Percentiles rank a stretch among this genome's conserved stretches.
These are phyloP conservation scores for Lasioglossum morio DNA, from an alignment of 2,888 invertebrate genomes.

Conservation along the genomic window DNA sequence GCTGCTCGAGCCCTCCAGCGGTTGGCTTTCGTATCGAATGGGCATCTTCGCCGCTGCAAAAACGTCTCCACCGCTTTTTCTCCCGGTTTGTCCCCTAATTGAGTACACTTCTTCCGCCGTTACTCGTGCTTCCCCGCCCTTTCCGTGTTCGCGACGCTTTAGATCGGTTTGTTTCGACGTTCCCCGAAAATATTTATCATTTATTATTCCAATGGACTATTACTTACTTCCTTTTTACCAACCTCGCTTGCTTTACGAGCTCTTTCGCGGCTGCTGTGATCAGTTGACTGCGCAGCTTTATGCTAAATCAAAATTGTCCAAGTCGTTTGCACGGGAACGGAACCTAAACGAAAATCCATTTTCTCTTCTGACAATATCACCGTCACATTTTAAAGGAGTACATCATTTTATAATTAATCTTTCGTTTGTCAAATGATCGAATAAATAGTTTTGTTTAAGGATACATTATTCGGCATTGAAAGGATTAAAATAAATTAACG, in stretches of 20 bases:
- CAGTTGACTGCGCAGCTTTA: neutral
- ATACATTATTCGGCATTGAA: neutral
- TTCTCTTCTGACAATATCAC: neutral
- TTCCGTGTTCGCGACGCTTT: neutral
- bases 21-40: constrained; percentile 5
- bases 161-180: neutral
- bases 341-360: neutral
- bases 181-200: neutral
- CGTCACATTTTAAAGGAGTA: too few species aligned
- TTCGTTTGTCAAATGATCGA: neutral
- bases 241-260: neutral
- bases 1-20: constrained; percentile 16
- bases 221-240: neutral
- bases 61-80: neutral
- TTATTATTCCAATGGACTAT: neutral
- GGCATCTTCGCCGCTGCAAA: constrained; percentile 6
- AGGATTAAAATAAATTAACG: neutral
- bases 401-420: too few species aligned
- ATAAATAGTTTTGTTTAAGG: neutral
- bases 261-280: neutral
- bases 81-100: constrained; percentile 20
- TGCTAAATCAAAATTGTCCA: neutral
- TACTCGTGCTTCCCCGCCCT: constrained; percentile 2
- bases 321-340: neutral
- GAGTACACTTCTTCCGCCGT: constrained; percentile 13